phyloP scores from a whole-genome alignment of 2,888 invertebrate genomes.

The Lamellibrachia columna region DNA sequence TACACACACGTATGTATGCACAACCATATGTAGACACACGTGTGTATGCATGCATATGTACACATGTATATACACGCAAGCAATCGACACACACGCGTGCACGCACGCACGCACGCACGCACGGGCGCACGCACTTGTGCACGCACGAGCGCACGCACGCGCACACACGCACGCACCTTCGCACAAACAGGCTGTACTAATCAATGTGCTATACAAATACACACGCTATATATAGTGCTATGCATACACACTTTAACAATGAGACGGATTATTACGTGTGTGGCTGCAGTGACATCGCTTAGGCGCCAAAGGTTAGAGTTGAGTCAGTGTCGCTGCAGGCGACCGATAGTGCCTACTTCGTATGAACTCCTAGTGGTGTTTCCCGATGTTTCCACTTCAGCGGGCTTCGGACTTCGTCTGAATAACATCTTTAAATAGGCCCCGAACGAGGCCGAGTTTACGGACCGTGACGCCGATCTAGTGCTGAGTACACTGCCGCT shows the following conservation, averaged over 20 bases:
- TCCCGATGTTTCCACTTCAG: not conserved
- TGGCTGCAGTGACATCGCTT: not conserved
- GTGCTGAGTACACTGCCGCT: not conserved
- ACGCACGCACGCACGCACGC: too few relatives aligned
- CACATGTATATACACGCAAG: too few relatives aligned
- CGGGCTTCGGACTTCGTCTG: not conserved
- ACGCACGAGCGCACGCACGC: too few relatives aligned
- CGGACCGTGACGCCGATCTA: slow-evolving; percentile 3
- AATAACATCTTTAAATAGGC: not conserved
- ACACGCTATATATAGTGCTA: too few relatives aligned
- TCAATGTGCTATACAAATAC: too few relatives aligned
- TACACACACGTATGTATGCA: too few relatives aligned
- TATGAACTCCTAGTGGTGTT: not conserved
- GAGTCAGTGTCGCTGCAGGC: not conserved
- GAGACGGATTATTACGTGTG: not conserved
- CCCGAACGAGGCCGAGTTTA: not conserved
- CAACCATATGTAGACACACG: too few relatives aligned
- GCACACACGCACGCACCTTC: too few relatives aligned
- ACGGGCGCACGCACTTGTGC: too few relatives aligned
- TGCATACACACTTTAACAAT: not conserved
- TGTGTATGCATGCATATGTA: too few relatives aligned
- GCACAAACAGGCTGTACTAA: too few relatives aligned
- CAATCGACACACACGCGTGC: too few relatives aligned
- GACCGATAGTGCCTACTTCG: not conserved
- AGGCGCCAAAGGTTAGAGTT: not conserved